Evolutionary conservation across 2,888 invertebrate species (phyloP), one percentile per base, ranked within the genome.

Genomic region (Lasius fuliginosus): DNA sequence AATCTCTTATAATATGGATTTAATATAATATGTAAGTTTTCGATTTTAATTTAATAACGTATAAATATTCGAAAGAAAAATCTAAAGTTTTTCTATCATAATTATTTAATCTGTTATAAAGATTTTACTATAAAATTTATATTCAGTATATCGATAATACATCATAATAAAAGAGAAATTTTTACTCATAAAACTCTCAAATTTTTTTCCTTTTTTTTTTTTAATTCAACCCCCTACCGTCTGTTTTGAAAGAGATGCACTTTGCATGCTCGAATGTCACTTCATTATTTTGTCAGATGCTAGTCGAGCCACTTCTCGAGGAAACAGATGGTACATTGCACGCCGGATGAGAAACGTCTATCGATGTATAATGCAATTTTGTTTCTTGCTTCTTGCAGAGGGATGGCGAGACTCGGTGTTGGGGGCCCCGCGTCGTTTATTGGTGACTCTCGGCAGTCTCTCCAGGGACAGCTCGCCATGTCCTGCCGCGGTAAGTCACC

Each of bases 321-420:
- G 30, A 81, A 68, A 53, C 81, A 85, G 62, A 79, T 82, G 77
- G 56, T 46, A 74, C 36, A 60, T 81, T 64, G 65, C 62, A 68
- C 68, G 36, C 46, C 11, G 65, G 15, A 67, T 30, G 56, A 82
- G 49, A 75, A 82, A 83, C 49, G 23, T 82, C 30, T 30, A 27
- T 33, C 73, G 30, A 83, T 87, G 82, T 90, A 90, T 90, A 88
- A 90, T 82, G 75, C 40, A 71, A 62, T 88, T 69, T 75, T 86
- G 75, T 82, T 49, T 83, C 74, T 86, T 88, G 88, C 85, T 87
- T 90, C 82, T 94, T 93, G 11, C 93, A 95, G 95, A 94, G 93
- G 94, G 94, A 95, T 95, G 94, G 95, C 94, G 94, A 88, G 94
- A 94, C 87, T 94, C 94, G 18, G 94, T 95, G 92, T 91, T 95